Percentiles rank a stretch among this genome's conserved stretches.
These are phyloP conservation scores for Lutraria lutraria DNA, from an alignment of 2,888 invertebrate genomes.

Conservation along the genomic window DNA sequence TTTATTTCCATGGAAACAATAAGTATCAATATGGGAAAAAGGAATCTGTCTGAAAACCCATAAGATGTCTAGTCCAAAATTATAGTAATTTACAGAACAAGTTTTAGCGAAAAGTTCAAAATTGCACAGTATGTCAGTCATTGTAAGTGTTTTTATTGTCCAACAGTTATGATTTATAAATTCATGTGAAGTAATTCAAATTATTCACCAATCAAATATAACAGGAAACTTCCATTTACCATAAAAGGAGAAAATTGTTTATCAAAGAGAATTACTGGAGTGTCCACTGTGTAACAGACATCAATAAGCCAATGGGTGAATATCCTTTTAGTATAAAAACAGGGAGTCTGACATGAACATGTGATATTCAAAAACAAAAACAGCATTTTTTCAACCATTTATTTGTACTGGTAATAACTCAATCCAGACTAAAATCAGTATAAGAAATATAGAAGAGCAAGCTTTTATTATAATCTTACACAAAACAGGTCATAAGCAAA, in stretches of 20 bases:
- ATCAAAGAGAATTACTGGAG: neutral
- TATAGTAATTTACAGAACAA: conserved; percentile 41
- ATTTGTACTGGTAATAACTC: too few relatives aligned
- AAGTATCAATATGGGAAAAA: conserved; percentile 30
- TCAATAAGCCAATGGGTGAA: neutral
- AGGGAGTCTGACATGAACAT: neutral
- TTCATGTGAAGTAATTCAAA: conserved; percentile 18
- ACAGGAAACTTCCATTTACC: conserved; percentile 12
- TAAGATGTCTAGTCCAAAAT: conserved; percentile 39
- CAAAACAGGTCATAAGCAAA: too few relatives aligned
- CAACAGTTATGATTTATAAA: conserved; percentile 14
- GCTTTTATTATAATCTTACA: too few relatives aligned
- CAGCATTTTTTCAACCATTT: too few relatives aligned
- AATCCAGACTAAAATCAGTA: too few relatives aligned
- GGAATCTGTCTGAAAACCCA: conserved; percentile 31
- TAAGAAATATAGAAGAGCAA: too few relatives aligned
- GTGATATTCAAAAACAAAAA: neutral
- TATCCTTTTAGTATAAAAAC: conserved; percentile 17
- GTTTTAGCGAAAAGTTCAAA: conserved; percentile 38
- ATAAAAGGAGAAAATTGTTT: conserved; percentile 14
- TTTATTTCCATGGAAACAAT: conserved; percentile 10
- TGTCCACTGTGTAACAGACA: neutral
- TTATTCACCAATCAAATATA: conserved; percentile 20
- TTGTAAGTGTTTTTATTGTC: conserved; percentile 33
- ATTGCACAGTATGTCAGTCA: conserved; percentile 16